Evolutionary conservation across 2,113 vertebrate species (phyloP).

Genomic region (Bucco capensis): DNA sequence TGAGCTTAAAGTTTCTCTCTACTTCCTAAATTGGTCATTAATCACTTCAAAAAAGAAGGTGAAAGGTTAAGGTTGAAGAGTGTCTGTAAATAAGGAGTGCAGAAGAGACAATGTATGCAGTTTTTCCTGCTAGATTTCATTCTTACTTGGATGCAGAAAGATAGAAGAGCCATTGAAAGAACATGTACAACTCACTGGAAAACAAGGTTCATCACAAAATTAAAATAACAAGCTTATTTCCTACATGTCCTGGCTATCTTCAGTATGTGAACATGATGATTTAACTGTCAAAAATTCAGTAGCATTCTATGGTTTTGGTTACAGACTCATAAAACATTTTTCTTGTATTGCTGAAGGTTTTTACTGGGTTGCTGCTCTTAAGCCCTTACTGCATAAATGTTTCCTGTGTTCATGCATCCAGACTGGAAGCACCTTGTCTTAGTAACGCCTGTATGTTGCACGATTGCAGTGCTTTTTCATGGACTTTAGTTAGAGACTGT

Average conservation of each 20-base stretch:
- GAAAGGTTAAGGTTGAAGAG: neutral
- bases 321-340: neutral
- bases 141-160: neutral
- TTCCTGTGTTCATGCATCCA: neutral
- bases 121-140: neutral
- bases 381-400: neutral
- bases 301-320: neutral
- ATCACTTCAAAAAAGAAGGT: neutral
- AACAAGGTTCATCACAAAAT: neutral
- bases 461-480: neutral
- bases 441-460: neutral
- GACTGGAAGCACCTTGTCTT: neutral
- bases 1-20: neutral
- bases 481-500: neutral
- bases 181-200: neutral
- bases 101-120: rapidly evolving
- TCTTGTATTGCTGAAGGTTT: neutral
- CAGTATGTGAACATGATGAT: neutral
- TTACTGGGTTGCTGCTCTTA: neutral
- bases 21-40: neutral
- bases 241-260: neutral
- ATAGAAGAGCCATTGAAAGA: neutral
- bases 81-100: neutral
- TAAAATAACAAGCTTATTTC: neutral
- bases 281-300: neutral